phyloP scores from a whole-genome alignment of 2,888 invertebrate genomes.

The Zhengitettix transpicula region DNA sequence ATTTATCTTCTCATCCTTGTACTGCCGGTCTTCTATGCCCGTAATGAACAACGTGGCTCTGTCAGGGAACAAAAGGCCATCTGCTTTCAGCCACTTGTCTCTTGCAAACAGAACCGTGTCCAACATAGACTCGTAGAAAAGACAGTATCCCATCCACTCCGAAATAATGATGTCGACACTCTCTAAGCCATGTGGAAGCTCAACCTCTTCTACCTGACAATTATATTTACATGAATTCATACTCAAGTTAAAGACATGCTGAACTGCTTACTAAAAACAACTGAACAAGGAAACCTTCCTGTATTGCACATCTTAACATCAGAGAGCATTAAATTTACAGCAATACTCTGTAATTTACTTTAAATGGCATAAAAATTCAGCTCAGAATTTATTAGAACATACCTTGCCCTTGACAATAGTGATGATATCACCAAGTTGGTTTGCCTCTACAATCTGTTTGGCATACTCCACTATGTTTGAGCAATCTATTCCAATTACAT shows the following conservation, averaged over 20 bases:
- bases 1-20: conserved; percentile 99
- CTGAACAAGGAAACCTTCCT: too few relatives aligned
- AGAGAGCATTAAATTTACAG: too few relatives aligned
- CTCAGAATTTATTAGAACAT: neutral
- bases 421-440: conserved; percentile 60
- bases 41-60: conserved; percentile 87
- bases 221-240: neutral
- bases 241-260: too few relatives aligned
- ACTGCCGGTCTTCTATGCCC: conserved; percentile 90
- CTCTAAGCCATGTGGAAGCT: conserved; percentile 71
- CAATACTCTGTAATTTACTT: too few relatives aligned
- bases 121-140: conserved; percentile 99
- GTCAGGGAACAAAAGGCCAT: conserved; percentile 60
- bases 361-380: too few relatives aligned
- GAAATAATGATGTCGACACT: conserved; percentile 86
- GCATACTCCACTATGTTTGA: conserved; percentile 98
- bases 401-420: conserved; percentile 71
- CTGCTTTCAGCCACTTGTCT: conserved; percentile 89
- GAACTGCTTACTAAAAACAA: too few relatives aligned
- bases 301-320: too few relatives aligned
- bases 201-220: conserved; percentile 75
- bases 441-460: conserved; percentile 79
- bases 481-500: conserved; percentile 73
- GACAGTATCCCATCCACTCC: conserved; percentile 71
- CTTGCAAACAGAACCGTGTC: conserved; percentile 97